Evolutionary conservation across 2,113 vertebrate species (phyloP).

Genomic region (Cyprinodon brontotheroides): DNA sequence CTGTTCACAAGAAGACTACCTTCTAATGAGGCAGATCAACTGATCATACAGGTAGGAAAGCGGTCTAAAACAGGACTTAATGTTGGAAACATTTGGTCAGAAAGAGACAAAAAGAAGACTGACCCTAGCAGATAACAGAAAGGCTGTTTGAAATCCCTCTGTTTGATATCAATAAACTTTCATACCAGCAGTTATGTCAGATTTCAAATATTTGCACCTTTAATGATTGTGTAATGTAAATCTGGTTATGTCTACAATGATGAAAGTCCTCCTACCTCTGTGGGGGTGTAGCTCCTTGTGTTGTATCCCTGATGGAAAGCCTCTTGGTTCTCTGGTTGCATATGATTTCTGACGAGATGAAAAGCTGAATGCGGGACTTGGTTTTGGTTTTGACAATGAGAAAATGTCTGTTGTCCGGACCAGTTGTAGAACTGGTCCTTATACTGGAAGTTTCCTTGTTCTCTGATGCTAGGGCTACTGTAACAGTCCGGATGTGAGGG

Average conservation of each 20-base stretch:
- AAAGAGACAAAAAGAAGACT: too few relatives aligned
- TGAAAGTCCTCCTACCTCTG: constrained; percentile 68
- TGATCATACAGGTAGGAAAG: too few relatives aligned
- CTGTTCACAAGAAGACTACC: too few relatives aligned
- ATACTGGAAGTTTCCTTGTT: constrained; percentile 32
- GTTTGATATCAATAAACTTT: not conserved
- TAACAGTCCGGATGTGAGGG: constrained; percentile 36
- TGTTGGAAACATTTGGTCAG: too few relatives aligned
- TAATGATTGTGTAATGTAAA: not conserved
- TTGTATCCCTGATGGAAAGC: constrained; percentile 38
- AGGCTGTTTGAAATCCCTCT: too few relatives aligned
- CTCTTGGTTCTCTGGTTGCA: constrained; percentile 41
- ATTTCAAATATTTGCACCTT: not conserved
- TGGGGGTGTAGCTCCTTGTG: constrained; percentile 59
- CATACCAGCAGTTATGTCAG: not conserved
- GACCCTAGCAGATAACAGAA: too few relatives aligned
- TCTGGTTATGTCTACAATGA: not conserved
- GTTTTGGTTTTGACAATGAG: constrained; percentile 46
- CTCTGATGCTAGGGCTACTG: constrained; percentile 6
- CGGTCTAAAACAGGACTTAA: too few relatives aligned
- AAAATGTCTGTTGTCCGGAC: not conserved
- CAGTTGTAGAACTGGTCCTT: constrained; percentile 21
- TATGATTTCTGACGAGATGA: constrained; percentile 52
- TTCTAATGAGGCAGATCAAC: too few relatives aligned
- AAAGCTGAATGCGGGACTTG: constrained; percentile 76